Base-by-base conservation (phyloP, 1,140 invertebrate genomes). In the Holotrichia oblita region DNA sequence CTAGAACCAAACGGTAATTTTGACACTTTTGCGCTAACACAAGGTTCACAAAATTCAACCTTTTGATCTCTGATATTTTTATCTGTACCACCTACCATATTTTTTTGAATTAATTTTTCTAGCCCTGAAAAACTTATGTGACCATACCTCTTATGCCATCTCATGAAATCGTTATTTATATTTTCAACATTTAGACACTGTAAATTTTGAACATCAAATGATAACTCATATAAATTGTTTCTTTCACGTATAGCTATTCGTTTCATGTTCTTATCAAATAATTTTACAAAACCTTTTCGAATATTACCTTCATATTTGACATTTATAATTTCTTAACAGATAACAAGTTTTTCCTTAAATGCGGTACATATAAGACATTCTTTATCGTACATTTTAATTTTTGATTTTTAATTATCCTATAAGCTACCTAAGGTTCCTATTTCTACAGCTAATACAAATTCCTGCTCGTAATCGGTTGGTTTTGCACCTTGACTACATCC, bases 371-470 rank as follows among this genome's bases (percentile, higher is more conserved):
- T n/a, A 77, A 69, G 3, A 77, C 76, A 64, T 77, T 77, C 42
- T 77, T 77, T 9, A 77, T 40, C 0, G 7, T 64, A 61, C 76
- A 77, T 64, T 61, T 27, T 34, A 77, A 40, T 7, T 40, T 40
- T 41, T 75, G 10, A 41, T 75, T 75, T 14, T 44, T 44, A n/a
- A 75, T 12, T 40, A 40, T n/a, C 3, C 73, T 75, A 17, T 41
- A 41, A 10, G 40, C 73, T 27, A 14, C 17, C n/a, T 6, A 77
- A 64, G 27, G 3, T 77, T 59, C 42, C 42, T 59, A 77, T 40
- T 12, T 1, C 76, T 61, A 24, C 34, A 6, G 76, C 76, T 61
- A 82, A 76, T 7, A 88, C 64, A 7, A 81, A 87, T 17, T 87
- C 61, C 72, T 88, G 87, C 14, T 44, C 55, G 27, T 34, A 34